Percentiles rank a stretch among this genome's conserved stretches.
phyloP scores from a whole-genome alignment of 1,140 invertebrate genomes.

The Apolygus lucorum region DNA sequence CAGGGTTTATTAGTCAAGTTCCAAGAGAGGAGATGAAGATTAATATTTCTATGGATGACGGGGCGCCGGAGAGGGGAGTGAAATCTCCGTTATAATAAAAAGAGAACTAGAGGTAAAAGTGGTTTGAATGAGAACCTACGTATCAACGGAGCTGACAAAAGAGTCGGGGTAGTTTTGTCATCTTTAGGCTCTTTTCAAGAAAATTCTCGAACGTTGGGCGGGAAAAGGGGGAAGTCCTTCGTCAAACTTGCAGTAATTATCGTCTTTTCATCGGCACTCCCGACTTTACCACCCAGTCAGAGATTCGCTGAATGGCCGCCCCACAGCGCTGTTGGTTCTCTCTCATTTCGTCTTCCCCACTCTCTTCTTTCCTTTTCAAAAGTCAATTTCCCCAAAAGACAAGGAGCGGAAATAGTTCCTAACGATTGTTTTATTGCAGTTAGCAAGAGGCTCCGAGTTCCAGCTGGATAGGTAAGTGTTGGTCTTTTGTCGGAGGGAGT shows the following conservation, averaged over 20 bases:
- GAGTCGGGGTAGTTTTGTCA: background rate
- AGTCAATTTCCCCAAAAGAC: background rate
- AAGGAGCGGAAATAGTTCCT: background rate
- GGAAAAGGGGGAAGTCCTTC: too few species aligned
- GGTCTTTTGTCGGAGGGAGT: background rate
- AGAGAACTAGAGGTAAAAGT: background rate
- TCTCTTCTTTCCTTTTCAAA: background rate
- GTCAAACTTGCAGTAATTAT: too few species aligned
- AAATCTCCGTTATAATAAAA: background rate
- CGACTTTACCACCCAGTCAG: too few species aligned
- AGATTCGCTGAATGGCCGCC: too few species aligned
- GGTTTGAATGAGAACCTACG: background rate
- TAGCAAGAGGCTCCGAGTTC: background rate
- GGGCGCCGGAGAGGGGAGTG: background rate
- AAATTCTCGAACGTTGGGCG: too few species aligned
- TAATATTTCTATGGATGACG: too few species aligned
- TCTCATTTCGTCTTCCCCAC: background rate
- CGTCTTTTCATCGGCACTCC: too few species aligned
- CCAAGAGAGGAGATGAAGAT: background rate
- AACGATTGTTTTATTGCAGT: background rate
- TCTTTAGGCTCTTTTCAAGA: too few species aligned
- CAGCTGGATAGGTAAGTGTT: background rate
- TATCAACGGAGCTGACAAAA: background rate
- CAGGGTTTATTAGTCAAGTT: background rate
- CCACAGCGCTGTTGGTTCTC: background rate